Percentiles rank a stretch among this genome's conserved stretches.
These are phyloP conservation scores for Larimichthys polyactis DNA, from an alignment of 2,113 vertebrate genomes.

Conservation along the genomic window DNA sequence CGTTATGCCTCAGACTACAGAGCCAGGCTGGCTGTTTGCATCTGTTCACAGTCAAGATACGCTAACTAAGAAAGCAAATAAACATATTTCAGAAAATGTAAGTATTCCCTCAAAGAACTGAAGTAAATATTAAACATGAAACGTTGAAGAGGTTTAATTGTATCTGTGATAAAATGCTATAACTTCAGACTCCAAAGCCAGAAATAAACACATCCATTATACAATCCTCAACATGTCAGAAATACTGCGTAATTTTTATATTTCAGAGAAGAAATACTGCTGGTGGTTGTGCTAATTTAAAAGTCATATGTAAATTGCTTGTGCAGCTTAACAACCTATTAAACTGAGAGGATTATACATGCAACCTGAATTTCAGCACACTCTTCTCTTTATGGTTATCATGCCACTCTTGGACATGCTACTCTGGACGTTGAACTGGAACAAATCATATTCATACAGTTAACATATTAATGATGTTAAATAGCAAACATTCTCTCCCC, in stretches of 20 bases:
- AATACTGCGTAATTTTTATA: not conserved
- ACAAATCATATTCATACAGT: slow-evolving; percentile 79
- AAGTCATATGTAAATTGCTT: slow-evolving; percentile 58
- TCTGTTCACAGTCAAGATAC: not conserved
- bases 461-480: slow-evolving; percentile 81
- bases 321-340: slow-evolving; percentile 68
- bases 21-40: not conserved
- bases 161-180: not conserved
- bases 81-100: not conserved
- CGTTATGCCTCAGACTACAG: not conserved
- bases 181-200: not conserved
- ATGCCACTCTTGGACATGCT: slow-evolving; percentile 69
- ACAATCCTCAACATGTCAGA: slow-evolving; percentile 12
- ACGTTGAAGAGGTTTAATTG: not conserved
- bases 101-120: not conserved
- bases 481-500: slow-evolving; percentile 66
- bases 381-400: slow-evolving; percentile 61
- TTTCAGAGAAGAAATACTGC: slow-evolving; percentile 40
- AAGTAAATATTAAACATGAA: not conserved
- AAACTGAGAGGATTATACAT: slow-evolving; percentile 69
- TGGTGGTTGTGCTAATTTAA: slow-evolving; percentile 39
- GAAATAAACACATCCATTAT: slow-evolving; percentile 7
- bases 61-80: not conserved
- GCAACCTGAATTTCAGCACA: slow-evolving; percentile 67
- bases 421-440: slow-evolving; percentile 73